Evolutionary conservation across 2,797 vertebrate genomes (phyloP).

Genomic region (Liparis tanakae): DNA sequence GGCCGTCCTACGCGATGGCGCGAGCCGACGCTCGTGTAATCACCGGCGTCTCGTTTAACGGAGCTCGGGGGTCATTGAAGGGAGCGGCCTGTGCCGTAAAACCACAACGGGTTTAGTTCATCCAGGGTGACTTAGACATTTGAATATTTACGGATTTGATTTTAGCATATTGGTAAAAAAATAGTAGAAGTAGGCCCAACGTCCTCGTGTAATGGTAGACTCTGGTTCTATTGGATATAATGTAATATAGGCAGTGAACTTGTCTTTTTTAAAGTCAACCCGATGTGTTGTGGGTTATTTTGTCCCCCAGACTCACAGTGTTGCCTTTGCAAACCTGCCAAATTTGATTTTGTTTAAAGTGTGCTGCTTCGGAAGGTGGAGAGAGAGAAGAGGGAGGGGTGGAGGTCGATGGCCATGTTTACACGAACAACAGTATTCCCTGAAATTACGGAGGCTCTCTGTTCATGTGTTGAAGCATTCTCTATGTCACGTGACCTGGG

Average conservation of each 20-base stretch:
- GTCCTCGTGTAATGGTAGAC: neutral
- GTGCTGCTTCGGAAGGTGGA: conserved; percentile 35
- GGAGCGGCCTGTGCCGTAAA: conserved; percentile 3
- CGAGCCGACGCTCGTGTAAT: conserved; percentile 1
- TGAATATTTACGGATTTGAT: conserved; percentile 13
- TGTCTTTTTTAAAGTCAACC: neutral
- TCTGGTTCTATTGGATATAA: neutral
- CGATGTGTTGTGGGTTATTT: neutral
- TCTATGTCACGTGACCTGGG: conserved; percentile 27
- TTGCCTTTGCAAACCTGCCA: conserved; percentile 27
- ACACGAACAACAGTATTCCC: conserved; percentile 42
- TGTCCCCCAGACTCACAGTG: neutral
- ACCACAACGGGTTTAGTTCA: conserved; percentile 2
- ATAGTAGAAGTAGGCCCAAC: neutral
- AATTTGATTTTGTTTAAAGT: conserved; percentile 57
- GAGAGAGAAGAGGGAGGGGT: neutral
- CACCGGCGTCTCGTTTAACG: neutral
- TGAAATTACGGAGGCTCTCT: conserved; percentile 26
- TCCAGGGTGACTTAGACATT: neutral
- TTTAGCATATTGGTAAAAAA: neutral
- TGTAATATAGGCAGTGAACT: accelerated
- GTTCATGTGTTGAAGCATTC: conserved; percentile 6
- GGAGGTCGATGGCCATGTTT: conserved; percentile 44
- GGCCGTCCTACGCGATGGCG: conserved; percentile 28
- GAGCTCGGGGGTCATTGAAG: neutral